These are phyloP conservation scores for Melopsittacus undulatus DNA, from an alignment of 2,797 vertebrate species.

Conservation along the genomic window DNA sequence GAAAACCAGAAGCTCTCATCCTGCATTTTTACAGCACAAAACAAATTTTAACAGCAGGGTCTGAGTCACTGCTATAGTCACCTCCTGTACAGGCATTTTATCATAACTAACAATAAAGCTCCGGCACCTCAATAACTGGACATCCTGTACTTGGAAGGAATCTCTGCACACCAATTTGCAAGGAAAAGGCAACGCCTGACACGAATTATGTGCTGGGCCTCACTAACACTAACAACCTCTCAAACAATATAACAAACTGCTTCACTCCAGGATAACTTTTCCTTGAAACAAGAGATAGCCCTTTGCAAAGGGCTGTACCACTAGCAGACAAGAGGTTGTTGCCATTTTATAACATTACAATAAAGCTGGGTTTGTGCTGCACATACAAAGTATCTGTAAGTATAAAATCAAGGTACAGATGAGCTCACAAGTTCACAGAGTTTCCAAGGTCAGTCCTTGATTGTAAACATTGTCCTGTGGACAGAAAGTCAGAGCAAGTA, in stretches of 20 bases:
- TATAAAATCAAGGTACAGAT: background rate
- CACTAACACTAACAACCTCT: background rate
- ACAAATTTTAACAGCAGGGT: background rate
- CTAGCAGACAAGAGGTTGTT: background rate
- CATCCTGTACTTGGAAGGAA: background rate
- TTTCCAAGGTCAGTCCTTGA: background rate
- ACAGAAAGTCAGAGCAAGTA: background rate
- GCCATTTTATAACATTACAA: background rate
- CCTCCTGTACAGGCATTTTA: background rate
- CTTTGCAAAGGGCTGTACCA: background rate
- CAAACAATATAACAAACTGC: background rate
- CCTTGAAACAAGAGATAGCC: background rate
- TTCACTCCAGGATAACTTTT: background rate
- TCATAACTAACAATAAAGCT: background rate
- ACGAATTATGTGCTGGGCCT: background rate
- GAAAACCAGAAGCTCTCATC: background rate
- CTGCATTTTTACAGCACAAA: background rate
- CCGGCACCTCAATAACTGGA: background rate
- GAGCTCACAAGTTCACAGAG: background rate
- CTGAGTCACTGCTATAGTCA: conserved; percentile 1
- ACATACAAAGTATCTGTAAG: background rate
- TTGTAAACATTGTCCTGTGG: background rate
- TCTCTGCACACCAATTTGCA: background rate
- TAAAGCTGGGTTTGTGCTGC: background rate
- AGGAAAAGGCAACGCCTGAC: background rate